A percentile compares a stretch with the other conserved stretches of the same genome.
Evolutionary conservation across 2,113 vertebrate genomes (phyloP).

Genomic region (Fregata magnificens): DNA sequence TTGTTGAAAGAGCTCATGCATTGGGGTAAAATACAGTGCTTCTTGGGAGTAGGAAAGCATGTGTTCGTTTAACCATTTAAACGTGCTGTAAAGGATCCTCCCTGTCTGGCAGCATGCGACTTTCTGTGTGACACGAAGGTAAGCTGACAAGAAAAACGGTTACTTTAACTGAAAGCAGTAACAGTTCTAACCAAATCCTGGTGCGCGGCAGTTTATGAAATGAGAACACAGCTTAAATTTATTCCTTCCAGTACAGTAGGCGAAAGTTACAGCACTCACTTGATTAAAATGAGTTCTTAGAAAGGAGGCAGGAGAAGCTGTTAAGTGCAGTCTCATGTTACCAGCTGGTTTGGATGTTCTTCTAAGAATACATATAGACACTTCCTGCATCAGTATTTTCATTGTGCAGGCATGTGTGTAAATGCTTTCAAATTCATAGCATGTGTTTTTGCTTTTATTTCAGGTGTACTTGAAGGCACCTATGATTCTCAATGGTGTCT

Average conservation of each 20-base stretch:
- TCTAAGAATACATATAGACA: neutral
- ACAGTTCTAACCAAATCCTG: neutral
- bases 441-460: constrained; percentile 29
- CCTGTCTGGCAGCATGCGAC: neutral
- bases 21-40: neutral
- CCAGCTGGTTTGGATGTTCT: constrained; percentile 26
- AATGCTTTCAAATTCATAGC: neutral
- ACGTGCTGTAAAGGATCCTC: neutral
- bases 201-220: neutral
- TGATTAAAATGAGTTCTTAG: constrained; percentile 31
- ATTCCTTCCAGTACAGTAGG: constrained; percentile 13
- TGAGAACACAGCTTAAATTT: constrained; percentile 3
- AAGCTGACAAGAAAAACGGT: neutral
- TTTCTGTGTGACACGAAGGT: neutral
- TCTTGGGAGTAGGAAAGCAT: neutral
- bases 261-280: neutral
- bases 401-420: neutral
- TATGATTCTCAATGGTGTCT: constrained; percentile 99
- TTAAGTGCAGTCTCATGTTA: constrained; percentile 22
- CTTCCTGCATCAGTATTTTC: neutral
- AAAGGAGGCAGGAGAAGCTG: constrained; percentile 27
- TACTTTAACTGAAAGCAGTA: neutral
- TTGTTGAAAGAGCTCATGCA: neutral
- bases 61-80: neutral
- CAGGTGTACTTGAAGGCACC: constrained; percentile 97